Percentiles rank a stretch among this genome's conserved stretches.
Conservation (phyloP, 2,113 vertebrate genomes). For the Bos javanicus region DNA sequence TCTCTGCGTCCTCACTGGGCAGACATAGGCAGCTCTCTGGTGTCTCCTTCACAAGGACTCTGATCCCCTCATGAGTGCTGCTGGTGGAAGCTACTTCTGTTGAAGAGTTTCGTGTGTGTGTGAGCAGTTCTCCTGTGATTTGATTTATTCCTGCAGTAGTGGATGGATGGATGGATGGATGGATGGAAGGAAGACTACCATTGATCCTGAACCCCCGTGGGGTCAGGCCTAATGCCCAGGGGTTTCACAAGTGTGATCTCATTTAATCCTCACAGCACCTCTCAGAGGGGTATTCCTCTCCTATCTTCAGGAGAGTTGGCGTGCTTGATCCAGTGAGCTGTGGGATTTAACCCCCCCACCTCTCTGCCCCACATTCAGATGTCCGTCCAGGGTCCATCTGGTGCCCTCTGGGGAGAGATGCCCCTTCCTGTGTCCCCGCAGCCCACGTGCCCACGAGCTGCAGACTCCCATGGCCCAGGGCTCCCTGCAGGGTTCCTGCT, state of each 20-base stretch:
- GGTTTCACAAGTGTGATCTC: neutral
- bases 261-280: neutral
- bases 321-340: neutral
- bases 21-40: neutral
- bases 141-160: neutral
- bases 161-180: neutral
- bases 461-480: rapidly evolving
- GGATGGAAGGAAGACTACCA: neutral
- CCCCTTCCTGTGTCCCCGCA: neutral
- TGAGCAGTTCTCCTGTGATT: neutral
- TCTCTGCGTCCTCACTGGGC: neutral
- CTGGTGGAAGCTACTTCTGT: neutral
- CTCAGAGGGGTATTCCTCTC: neutral
- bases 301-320: neutral
- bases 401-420: neutral
- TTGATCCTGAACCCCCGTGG: rapidly evolving
- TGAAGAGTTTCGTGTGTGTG: neutral
- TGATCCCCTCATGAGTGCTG: neutral
- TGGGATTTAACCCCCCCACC: neutral
- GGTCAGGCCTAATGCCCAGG: too few species aligned
- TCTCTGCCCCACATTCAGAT: neutral
- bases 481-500: neutral
- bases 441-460: neutral
- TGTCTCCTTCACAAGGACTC: neutral
- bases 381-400: neutral